phyloP scores from a whole-genome alignment of 2,888 invertebrate species.

The Helobdella robusta region DNA sequence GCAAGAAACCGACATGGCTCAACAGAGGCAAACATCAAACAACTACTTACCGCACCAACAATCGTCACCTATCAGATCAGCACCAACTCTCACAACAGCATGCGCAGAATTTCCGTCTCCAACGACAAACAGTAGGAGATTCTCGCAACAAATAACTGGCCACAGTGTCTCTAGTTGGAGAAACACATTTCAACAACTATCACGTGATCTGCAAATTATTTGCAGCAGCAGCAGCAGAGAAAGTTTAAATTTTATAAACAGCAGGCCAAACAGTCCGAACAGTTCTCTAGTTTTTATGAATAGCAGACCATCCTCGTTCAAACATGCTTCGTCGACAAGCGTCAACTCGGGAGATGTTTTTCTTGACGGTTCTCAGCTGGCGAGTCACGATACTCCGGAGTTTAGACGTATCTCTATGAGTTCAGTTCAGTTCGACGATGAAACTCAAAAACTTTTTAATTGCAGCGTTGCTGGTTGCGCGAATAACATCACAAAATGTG shows the following conservation, averaged over 20 bases:
- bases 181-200: slow-evolving; percentile 6
- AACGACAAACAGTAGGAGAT: not conserved
- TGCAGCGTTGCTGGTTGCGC: no score
- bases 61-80: not conserved
- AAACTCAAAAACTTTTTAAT: no score
- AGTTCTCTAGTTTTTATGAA: no score
- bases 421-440: not conserved
- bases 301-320: not conserved
- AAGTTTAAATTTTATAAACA: not conserved
- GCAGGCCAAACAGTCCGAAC: not conserved
- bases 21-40: not conserved
- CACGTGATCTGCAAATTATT: slow-evolving; percentile 5
- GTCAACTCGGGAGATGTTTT: no score
- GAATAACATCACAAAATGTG: no score
- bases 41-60: slow-evolving; percentile 11
- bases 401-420: slow-evolving; percentile 3
- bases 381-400: no score
- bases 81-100: no score
- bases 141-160: not conserved
- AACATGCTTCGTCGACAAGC: no score
- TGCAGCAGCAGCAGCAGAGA: not conserved
- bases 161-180: not conserved
- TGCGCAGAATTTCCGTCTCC: not conserved
- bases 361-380: not conserved
- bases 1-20: not conserved